Evolutionary conservation across 2,113 vertebrate species (phyloP), one percentile per base, ranked within the genome.

Genomic region (Tupaia tana): DNA sequence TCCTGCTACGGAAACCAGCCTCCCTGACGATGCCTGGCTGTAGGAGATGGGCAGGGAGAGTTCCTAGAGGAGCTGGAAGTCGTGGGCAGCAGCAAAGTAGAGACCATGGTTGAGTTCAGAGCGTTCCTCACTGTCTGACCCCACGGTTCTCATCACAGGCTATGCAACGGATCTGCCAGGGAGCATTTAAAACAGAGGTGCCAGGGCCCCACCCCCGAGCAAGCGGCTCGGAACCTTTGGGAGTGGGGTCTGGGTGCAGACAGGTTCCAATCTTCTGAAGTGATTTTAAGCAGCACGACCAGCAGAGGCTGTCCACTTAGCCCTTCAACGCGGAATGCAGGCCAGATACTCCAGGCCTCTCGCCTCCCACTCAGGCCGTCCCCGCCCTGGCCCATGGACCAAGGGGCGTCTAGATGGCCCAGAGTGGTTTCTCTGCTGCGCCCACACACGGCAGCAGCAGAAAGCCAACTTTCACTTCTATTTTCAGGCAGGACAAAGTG

Each of bases 401-500:
- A 1, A 64, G 19, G 25, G 15, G 34, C 29, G 61, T 73, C 9
- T 14, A 31, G 19, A 63, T 1, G n/a, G 27, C 34, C 25, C 12
- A 16, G 15, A 67, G 58, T 22, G 69, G 54, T 13, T 91, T 66
- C n/a, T 22, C 18, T 52, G 69, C 58, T 7, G 7, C 5, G 64
- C 70, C 70, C 1, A 11, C 22, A 64, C 13, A 94, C 73, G 92
- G 29, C 43, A 27, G 70, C 6, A 43, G 2, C 0, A 6, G 64
- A 54, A 86, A 95, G 34, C 15, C 24, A 67, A 77, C 18, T 86
- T 82, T 89, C 56, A 79, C 77, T 86, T 90, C 82, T 56, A 56
- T 71, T 87, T 95, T 52, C 83, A 86, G 64, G 67, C 34, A 92
- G 56, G 82, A 85, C 74, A 70, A 74, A 88, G 82, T 71, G 54